A percentile compares a stretch with the other conserved stretches of the same genome.
phyloP scores from a whole-genome alignment of 2,113 vertebrate genomes.

The Amblyornis subalaris region DNA sequence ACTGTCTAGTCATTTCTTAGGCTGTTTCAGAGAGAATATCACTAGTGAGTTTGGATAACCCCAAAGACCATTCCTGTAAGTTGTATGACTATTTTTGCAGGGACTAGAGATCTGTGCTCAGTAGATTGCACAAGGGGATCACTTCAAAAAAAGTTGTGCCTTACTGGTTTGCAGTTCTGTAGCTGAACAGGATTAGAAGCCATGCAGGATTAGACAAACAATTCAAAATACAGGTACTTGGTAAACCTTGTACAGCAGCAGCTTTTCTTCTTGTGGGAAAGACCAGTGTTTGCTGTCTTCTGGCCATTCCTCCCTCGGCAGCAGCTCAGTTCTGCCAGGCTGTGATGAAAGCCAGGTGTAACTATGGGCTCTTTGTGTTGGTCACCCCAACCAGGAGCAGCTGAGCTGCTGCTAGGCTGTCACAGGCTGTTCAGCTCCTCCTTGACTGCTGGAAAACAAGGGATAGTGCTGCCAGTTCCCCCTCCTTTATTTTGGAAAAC shows the following conservation, averaged over 20 bases:
- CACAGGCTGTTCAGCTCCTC: background rate
- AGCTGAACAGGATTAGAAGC: background rate
- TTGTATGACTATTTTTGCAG: background rate
- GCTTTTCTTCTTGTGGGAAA: background rate
- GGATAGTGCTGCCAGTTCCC: background rate
- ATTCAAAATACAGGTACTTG: background rate
- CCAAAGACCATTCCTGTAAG: background rate
- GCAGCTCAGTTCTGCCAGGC: background rate
- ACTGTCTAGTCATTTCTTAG: rapidly evolving
- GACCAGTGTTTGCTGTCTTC: background rate
- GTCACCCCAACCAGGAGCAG: background rate
- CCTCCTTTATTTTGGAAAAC: background rate
- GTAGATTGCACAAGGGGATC: background rate
- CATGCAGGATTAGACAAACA: background rate
- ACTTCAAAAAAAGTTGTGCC: background rate
- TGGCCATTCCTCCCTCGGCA: background rate
- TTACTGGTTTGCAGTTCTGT: background rate
- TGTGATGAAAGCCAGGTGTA: background rate
- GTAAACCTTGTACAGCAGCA: background rate
- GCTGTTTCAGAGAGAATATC: background rate
- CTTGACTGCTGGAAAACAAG: background rate
- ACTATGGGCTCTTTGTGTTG: background rate
- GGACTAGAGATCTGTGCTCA: background rate
- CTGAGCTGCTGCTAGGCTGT: background rate
- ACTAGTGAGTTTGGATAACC: background rate